phyloP scores from a whole-genome alignment of 2,113 vertebrate genomes.

The Myrmecobius fasciatus region DNA sequence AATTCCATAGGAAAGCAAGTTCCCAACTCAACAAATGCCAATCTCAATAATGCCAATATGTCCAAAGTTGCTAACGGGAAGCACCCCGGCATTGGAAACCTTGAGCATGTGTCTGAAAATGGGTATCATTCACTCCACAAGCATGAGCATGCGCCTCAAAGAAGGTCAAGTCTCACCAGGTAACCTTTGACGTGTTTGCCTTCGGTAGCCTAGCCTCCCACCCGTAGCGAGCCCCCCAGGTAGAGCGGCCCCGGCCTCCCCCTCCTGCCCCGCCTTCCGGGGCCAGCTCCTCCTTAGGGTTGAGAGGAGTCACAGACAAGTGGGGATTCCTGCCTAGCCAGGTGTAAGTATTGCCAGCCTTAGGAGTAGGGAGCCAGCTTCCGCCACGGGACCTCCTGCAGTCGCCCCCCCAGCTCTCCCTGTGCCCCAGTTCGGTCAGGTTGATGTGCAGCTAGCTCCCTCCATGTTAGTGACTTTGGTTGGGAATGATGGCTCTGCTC shows the following conservation, averaged over 20 bases:
- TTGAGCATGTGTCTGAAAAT: slow-evolving; percentile 90
- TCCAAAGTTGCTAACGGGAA: slow-evolving; percentile 94
- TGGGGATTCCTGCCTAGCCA: not conserved
- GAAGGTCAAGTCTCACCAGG: slow-evolving; percentile 93
- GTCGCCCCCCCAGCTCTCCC: not conserved
- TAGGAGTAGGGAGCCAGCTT: not conserved
- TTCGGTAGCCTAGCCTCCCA: not conserved
- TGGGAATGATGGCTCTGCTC: slow-evolving; percentile 73
- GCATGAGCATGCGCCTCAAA: slow-evolving; percentile 87
- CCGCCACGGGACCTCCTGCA: not conserved
- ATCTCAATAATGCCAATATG: slow-evolving; percentile 98
- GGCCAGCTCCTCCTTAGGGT: not conserved
- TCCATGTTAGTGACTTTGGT: slow-evolving; percentile 68
- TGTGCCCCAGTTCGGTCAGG: not conserved
- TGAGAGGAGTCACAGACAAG: not conserved
- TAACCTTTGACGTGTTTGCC: slow-evolving; percentile 79
- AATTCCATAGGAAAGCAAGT: slow-evolving; percentile 92
- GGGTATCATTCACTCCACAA: slow-evolving; percentile 88
- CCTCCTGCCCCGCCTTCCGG: not conserved
- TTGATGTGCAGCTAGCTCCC: slow-evolving; percentile 42
- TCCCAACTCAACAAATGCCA: slow-evolving; percentile 98
- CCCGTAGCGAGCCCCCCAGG: not conserved
- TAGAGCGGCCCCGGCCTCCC: not conserved
- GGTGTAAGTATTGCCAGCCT: not conserved
- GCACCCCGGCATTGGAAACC: slow-evolving; percentile 85